Evolutionary conservation across 1,140 invertebrate genomes (phyloP).

Genomic region (Drosophila albomicans): DNA sequence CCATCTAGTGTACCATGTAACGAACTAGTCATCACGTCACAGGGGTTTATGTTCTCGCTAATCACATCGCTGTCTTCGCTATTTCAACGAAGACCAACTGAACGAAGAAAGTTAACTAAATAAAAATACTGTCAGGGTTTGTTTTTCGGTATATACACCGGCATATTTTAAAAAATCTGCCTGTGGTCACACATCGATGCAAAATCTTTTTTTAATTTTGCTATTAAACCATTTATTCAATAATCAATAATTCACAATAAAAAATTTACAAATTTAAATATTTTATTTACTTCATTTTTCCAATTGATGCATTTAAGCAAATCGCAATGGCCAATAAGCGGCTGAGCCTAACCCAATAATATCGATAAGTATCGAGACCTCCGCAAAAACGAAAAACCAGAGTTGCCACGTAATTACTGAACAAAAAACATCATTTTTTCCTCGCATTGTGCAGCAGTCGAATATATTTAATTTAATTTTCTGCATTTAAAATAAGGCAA

Average conservation of each 20-base stretch:
- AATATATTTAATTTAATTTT: constrained; percentile 31
- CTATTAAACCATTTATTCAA: too few relatives aligned
- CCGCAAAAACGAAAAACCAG: constrained; percentile 4
- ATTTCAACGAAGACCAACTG: neutral
- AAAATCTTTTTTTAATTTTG: too few relatives aligned
- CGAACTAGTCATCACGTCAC: too few relatives aligned
- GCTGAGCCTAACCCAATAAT: neutral
- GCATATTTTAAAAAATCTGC: too few relatives aligned
- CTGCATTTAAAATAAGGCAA: constrained; percentile 22
- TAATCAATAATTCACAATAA: too few relatives aligned
- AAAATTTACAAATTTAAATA: too few relatives aligned
- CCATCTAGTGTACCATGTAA: constrained; percentile 3
- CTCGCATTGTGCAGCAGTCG: constrained; percentile 22
- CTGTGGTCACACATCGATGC: too few relatives aligned
- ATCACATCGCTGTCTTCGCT: neutral
- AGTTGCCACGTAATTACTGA: constrained; percentile 23
- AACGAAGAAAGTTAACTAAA: too few relatives aligned
- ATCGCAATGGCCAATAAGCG: neutral
- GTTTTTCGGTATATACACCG: too few relatives aligned
- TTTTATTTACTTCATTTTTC: too few relatives aligned
- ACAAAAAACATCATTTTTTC: constrained; percentile 41
- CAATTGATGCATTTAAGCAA: too few relatives aligned
- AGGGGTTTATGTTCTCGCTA: constrained; percentile 22
- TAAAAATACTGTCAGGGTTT: too few relatives aligned
- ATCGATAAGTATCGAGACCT: constrained; percentile 23